Base-by-base conservation (phyloP, 64 coral and sea anemone genomes). In the Montipora sp. region DNA sequence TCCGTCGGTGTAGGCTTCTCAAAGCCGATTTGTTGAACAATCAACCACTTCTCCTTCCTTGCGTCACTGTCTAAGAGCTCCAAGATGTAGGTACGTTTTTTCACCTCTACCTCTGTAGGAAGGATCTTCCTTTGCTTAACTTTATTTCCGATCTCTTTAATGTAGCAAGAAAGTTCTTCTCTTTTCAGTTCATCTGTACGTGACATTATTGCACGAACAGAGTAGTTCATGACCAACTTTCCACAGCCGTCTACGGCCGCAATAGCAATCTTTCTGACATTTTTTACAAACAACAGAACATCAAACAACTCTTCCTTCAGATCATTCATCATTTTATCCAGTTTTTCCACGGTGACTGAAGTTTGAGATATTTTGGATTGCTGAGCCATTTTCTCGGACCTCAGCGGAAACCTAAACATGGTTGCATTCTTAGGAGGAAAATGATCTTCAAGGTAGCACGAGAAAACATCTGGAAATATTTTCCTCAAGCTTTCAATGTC, bases 11-110 rank as follows among this genome's bases (percentile, higher is more conserved):
- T 49, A 13, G 19, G 70, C 7, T 68, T 57, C 19, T 96, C 95
- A 81, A 90, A 93, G 4, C 95, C 95, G 27, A 89, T 70, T 88
- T 84, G 73, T n/a, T 93, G 91, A 6, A 93, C 77, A 75, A 96
- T 76, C 12, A 96, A 69, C 90, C 90, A 96, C 46, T 80, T 61
- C 45, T 96, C 84, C 4, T 59, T 24, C 3, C 53, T 65, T 8
- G 63, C 87, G 18, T 61, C 1, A 8, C 69, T 92, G 75, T 93
- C 95, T 13, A 27, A 13, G 4, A 96, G 75, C n/a, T 77, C 18
- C 71, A 96, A 43, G 11, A 43, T 78, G 80, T 96, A 96, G 2
- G 87, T 93, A 21, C 92, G 66, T 19, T 93, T 69, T 44, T 24
- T 65, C 0, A 75, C 18, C 21, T 88, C 8, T 9, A 96, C 46